Evolutionary conservation across 2,113 vertebrate species (phyloP), one percentile per base, ranked within the genome.

Genomic region (Laticauda laticaudata): DNA sequence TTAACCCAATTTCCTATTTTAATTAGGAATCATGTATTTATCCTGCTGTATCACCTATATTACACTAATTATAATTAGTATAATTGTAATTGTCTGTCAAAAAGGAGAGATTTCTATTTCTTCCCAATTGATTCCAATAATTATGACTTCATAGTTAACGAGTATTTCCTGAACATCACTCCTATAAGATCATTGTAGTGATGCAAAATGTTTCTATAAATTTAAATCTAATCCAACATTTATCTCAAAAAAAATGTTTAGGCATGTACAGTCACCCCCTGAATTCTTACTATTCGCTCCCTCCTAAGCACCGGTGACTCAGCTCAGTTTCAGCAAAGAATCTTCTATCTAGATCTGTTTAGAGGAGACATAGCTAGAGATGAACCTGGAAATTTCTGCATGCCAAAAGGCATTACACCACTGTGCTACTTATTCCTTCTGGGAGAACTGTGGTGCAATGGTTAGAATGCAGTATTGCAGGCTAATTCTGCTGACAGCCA

Each of bases 1-100:
- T 97, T 98, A 97, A 96, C 95, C 95, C 95, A 88, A 87, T 96
- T 97, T 97, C 91, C 97, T 95, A 94, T 97, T 94, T 96, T 97
- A 95, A 97, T 97, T 95, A 92, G 94, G 92, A 93, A 89, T 94
- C 94, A 97, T 96, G 92, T 96, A 5, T 96, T 97, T 96, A 97
- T 96, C 96, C 96, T 97, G 95, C 92, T 95, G 92, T 96, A 96
- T 96, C 95, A 97, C 96, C 85, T 94, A 51, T 95, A 97, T 92
- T 94, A 93, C 91, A 96, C 94, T 97, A 97, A 98, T 97, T 97
- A 97, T 94, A 94, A 96, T 97, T 97, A 94, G 91, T 87, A 81
- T 81, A 81, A 43, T 75, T 75, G n/a, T 75, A 34, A 75, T 81
- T 81, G 20, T 96, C 91, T 92, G 91, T 97, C 94, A 96, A 93